Conservation (phyloP, 30 jellyfish, hydroid and myxozoan species). For the Phacellophora camtschatica region DNA sequence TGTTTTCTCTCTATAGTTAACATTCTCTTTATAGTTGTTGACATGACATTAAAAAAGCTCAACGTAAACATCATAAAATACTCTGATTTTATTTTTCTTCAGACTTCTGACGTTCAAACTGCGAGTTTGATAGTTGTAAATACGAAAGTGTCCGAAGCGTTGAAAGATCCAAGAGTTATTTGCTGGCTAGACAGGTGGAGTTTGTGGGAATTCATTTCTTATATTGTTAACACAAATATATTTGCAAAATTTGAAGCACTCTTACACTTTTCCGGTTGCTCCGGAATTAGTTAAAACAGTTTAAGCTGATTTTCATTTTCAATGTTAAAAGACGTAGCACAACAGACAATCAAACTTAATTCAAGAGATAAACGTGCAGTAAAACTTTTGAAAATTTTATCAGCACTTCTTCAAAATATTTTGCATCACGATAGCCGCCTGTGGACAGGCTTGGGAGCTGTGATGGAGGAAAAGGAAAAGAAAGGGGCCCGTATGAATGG, state of each 20-base stretch:
- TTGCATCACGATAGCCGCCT: neutral
- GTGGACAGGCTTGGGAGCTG: no score
- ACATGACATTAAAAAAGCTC: no score
- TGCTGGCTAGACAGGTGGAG: constrained; percentile 89
- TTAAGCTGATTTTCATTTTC: neutral
- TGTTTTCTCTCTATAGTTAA: no score
- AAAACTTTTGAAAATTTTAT: neutral
- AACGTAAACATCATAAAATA: no score
- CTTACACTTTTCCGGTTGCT: no score
- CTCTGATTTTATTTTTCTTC: neutral
- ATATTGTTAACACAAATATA: neutral
- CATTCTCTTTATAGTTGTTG: no score
- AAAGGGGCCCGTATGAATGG: no score
- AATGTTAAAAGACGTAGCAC: neutral
- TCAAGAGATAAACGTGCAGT: no score
- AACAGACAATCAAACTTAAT: neutral
- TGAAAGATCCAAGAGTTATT: constrained; percentile 73
- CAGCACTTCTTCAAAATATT: neutral
- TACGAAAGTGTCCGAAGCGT: constrained; percentile 73
- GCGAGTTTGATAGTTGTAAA: constrained; percentile 72
- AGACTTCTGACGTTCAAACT: constrained; percentile 93
- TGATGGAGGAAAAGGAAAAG: neutral
- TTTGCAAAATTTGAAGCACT: no score
- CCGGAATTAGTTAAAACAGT: no score
- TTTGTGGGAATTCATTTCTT: neutral